Evolutionary conservation across 2,797 vertebrate genomes (phyloP).

Genomic region (Helicolenus hilgendorfi): DNA sequence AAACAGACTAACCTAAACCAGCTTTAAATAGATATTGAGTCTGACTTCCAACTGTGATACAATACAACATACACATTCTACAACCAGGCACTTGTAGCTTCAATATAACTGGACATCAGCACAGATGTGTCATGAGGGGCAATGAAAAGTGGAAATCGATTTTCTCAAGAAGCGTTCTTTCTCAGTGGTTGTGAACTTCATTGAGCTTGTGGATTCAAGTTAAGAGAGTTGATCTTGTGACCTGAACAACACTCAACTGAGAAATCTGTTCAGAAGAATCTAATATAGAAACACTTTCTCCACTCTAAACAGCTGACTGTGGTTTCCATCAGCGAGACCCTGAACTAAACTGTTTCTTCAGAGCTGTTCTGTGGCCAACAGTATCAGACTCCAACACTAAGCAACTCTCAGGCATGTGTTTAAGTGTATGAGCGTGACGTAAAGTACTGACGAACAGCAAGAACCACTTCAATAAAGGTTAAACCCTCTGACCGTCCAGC

Average conservation of each 20-base stretch:
- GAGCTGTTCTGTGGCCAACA: neutral
- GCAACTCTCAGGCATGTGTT: neutral
- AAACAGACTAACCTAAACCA: neutral
- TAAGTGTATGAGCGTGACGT: neutral
- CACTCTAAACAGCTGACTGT: neutral
- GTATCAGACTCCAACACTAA: neutral
- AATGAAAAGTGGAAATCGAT: neutral
- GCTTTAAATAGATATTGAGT: neutral
- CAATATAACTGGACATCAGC: neutral
- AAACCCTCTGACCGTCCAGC: neutral
- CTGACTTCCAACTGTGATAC: neutral
- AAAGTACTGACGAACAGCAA: neutral
- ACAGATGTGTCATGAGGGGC: neutral
- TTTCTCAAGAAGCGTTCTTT: constrained; percentile 10
- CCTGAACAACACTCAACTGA: neutral
- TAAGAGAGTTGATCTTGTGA: constrained; percentile 38
- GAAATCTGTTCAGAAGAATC: constrained; percentile 15
- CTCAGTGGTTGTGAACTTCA: constrained; percentile 10
- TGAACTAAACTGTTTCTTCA: neutral
- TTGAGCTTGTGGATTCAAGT: constrained; percentile 10
- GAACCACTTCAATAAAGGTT: neutral
- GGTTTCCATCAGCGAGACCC: neutral
- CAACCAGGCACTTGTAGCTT: neutral
- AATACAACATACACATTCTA: neutral
- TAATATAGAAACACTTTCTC: neutral